A percentile compares a stretch with the other conserved stretches of the same genome.
These are phyloP conservation scores for Elephas maximus DNA, from an alignment of 2,113 vertebrate genomes.

Conservation along the genomic window DNA sequence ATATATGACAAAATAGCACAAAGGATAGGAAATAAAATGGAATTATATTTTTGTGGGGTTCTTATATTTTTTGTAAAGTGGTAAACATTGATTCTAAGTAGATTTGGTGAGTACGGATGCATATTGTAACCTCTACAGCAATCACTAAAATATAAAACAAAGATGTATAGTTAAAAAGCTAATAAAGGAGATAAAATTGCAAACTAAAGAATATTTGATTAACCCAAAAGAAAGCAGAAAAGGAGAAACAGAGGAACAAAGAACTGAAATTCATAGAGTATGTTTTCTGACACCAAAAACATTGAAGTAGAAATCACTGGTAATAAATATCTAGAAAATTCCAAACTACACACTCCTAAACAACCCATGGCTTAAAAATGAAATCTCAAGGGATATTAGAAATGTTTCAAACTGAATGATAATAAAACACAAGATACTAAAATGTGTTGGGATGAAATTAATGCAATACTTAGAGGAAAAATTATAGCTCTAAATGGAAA, in stretches of 20 bases:
- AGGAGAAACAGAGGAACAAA: neutral
- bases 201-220: too few relatives aligned
- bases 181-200: too few relatives aligned
- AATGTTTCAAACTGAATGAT: too few relatives aligned
- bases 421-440: too few relatives aligned
- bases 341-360: neutral
- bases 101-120: neutral
- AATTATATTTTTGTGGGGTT: neutral
- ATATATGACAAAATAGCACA: too few relatives aligned
- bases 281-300: neutral
- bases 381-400: too few relatives aligned
- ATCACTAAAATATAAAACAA: slow-evolving; percentile 6
- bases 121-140: neutral
- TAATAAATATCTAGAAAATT: neutral
- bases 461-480: too few relatives aligned
- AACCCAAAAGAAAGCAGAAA: neutral
- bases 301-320: neutral
- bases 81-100: slow-evolving; percentile 11
- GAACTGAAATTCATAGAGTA: neutral
- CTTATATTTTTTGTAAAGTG: neutral
- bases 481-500: too few relatives aligned
- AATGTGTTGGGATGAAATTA: too few relatives aligned
- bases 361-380: neutral
- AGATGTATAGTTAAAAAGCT: too few relatives aligned
- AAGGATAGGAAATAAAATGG: neutral